Evolutionary conservation across 2,888 invertebrate genomes (phyloP), one percentile per base, ranked within the genome.

Genomic region (Oithona nana): DNA sequence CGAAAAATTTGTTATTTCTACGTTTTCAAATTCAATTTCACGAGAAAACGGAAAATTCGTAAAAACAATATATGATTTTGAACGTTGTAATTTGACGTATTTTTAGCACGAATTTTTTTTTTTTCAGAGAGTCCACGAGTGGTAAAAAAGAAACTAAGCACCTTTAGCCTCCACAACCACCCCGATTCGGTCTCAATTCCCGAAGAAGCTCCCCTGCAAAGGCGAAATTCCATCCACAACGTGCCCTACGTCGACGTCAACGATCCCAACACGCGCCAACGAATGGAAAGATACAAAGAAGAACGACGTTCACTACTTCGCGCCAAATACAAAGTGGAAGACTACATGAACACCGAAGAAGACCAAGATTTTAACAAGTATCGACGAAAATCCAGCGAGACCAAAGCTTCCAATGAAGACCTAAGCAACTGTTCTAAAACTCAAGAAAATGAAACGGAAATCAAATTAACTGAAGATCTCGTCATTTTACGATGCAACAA

Each of bases 221-320:
- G 62, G 24, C 29, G 62, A 26, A 62, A 62, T 28, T 56, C 56
- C 26, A 62, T 62, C 48, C 62, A 62, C 39, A 62, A 56, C 20
- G 56, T 62, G 11, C 62, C 62, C n/a, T 62, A 39, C 28, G 62
- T 62, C n/a, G 62, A 62, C 48, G 62, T 62, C 4, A 55, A 57
- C 24, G 62, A 62, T 56, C 62, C 62, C 11, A 28, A 54, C 13
- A 62, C 62, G 1, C 29, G 62, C n/a, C 28, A 62, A 70, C 75
- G 89, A 55, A 88, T 90, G 66, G 88, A 90, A 73, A 84, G 85
- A 71, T 90, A 89, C 71, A 90, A 90, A 74, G 88, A 89, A 70
- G 89, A 90, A 70, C 76, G 89, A n/a, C 77, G 90, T 59, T 83
- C 82, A 67, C 86, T 87, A 69, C 74, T 89, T 16, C 79, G 88